phyloP scores from a whole-genome alignment of 2,797 vertebrate species.

The Zenarchopterus dispar region DNA sequence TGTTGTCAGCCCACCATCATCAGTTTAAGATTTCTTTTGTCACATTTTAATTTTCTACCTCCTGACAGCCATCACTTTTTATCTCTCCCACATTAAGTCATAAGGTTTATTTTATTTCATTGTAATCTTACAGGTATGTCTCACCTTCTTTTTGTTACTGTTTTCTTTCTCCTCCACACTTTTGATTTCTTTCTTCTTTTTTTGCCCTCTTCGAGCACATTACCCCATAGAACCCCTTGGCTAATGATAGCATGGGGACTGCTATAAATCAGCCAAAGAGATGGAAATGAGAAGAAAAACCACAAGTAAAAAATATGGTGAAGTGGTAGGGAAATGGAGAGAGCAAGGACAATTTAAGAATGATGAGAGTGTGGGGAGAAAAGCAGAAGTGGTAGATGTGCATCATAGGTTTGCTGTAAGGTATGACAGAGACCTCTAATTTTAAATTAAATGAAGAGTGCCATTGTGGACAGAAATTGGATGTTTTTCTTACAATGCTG shows the following conservation, averaged over 20 bases:
- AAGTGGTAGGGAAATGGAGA: neutral
- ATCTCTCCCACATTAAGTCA: neutral
- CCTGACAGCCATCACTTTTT: neutral
- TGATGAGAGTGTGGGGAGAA: too few relatives aligned
- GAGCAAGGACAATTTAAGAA: too few relatives aligned
- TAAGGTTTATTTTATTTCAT: neutral
- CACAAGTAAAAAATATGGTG: neutral
- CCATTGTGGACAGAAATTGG: too few relatives aligned
- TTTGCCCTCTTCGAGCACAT: neutral
- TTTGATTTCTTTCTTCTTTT: neutral
- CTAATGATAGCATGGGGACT: conserved; percentile 6
- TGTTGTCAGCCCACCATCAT: neutral
- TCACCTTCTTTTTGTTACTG: neutral
- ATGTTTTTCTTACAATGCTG: too few relatives aligned
- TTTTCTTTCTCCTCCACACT: neutral
- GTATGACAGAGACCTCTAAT: too few relatives aligned
- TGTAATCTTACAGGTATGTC: neutral
- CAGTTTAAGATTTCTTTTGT: neutral
- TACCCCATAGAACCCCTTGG: conserved; percentile 12
- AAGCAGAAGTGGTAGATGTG: too few relatives aligned
- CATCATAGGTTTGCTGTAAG: too few relatives aligned
- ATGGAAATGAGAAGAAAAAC: neutral
- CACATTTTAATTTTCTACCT: conserved; percentile 1
- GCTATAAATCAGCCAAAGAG: conserved; percentile 2
- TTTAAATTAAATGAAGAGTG: too few relatives aligned